Percentiles rank a stretch among this genome's conserved stretches.
Conservation (phyloP, 2,113 vertebrate genomes). For the Camelus bactrianus region DNA sequence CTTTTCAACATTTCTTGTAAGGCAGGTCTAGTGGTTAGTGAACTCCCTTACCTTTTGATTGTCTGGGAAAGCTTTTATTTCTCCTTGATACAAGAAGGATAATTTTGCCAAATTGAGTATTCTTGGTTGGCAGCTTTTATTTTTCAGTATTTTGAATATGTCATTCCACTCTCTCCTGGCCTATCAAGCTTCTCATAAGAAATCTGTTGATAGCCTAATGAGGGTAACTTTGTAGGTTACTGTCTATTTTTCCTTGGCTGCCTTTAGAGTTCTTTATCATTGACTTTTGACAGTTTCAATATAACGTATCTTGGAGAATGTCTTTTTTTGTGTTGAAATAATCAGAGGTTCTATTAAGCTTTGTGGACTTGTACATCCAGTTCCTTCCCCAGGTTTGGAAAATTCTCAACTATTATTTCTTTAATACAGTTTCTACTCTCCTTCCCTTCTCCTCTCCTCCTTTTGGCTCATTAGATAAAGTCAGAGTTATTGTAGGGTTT, state of each 20-base stretch:
- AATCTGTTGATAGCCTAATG: background rate
- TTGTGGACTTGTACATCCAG: background rate
- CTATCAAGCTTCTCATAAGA: background rate
- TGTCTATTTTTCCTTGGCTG: background rate
- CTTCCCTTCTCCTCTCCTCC: background rate
- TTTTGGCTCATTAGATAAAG: background rate
- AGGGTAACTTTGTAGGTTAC: background rate
- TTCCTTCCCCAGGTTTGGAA: background rate
- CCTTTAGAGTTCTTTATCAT: background rate
- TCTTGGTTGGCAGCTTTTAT: background rate
- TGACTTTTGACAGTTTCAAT: background rate
- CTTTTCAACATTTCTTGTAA: background rate
- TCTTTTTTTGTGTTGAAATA: background rate
- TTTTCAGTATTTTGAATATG: background rate
- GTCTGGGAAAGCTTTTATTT: background rate
- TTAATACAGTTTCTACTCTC: background rate
- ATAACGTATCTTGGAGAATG: background rate
- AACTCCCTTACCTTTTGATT: background rate
- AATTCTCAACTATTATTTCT: background rate
- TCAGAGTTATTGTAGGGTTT: background rate
- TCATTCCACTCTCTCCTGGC: background rate
- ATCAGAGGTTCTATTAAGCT: background rate
- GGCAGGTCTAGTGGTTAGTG: background rate
- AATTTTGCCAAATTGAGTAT: background rate
- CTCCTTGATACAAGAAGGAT: background rate